Conservation (phyloP, 2,797 vertebrate genomes). For the Falco peregrinus region DNA sequence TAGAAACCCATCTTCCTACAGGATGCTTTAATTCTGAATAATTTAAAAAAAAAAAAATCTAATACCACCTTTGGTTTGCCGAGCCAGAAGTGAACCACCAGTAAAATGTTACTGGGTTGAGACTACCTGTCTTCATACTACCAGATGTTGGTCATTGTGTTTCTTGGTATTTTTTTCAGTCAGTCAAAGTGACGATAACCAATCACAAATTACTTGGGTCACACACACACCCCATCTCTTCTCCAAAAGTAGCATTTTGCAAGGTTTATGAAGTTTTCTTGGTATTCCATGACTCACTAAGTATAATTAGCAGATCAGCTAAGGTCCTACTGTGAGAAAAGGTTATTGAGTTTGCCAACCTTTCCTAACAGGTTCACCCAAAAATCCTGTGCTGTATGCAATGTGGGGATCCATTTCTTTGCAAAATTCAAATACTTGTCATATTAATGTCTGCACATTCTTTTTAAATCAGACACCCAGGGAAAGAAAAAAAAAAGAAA, state of each 20-base stretch:
- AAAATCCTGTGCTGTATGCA: not conserved
- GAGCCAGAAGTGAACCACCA: not conserved
- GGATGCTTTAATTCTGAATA: not conserved
- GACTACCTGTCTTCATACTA: not conserved
- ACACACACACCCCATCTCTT: not conserved
- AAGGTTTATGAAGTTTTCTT: not conserved
- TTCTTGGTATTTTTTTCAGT: not conserved
- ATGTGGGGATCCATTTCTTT: not conserved
- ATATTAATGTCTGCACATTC: not conserved
- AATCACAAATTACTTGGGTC: not conserved
- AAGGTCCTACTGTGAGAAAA: not conserved
- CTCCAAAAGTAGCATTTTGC: not conserved
- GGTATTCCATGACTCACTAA: not conserved
- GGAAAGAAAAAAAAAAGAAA: not conserved
- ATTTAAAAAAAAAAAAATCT: not conserved
- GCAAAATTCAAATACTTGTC: not conserved
- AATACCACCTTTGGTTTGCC: not conserved
- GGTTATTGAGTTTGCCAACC: not conserved
- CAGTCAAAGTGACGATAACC: not conserved
- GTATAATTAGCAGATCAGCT: not conserved
- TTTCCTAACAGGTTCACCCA: not conserved
- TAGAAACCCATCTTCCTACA: not conserved
- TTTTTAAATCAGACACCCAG: not conserved
- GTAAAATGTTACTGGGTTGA: not conserved
- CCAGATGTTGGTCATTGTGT: not conserved